phyloP scores from a whole-genome alignment of 2,888 invertebrate genomes.

The Drosophila helvetica region DNA sequence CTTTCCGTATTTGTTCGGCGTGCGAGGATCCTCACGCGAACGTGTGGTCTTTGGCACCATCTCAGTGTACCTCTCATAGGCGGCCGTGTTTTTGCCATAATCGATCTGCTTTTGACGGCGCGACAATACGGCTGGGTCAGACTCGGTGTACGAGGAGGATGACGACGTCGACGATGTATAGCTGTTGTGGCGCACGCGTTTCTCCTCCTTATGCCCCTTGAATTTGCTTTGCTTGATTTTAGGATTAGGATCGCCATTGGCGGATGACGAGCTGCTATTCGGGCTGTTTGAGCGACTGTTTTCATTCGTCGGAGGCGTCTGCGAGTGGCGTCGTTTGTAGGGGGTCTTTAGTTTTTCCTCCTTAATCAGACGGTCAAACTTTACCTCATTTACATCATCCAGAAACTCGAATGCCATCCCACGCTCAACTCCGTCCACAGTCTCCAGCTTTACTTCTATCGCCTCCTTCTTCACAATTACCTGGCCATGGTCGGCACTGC shows the following conservation, averaged over 20 bases:
- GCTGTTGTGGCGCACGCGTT: slow-evolving; percentile 80
- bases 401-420: slow-evolving; percentile 76
- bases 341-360: slow-evolving; percentile 83
- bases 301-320: slow-evolving; percentile 76
- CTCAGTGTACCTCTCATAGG: slow-evolving; percentile 90
- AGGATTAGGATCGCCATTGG: slow-evolving; percentile 30
- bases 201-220: slow-evolving; percentile 71
- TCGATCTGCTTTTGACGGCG: slow-evolving; percentile 97
- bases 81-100: slow-evolving; percentile 96
- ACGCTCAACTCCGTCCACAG: slow-evolving; percentile 44
- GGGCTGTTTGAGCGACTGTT: slow-evolving; percentile 81
- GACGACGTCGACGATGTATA: slow-evolving; percentile 79
- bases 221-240: slow-evolving; percentile 9
- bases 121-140: slow-evolving; percentile 88
- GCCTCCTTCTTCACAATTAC: slow-evolving; percentile 14
- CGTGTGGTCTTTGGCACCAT: slow-evolving; percentile 88
- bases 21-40: slow-evolving; percentile 90
- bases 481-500: slow-evolving; percentile 10
- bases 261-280: slow-evolving; percentile 59
- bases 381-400: slow-evolving; percentile 82
- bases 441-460: slow-evolving; percentile 46
- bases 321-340: slow-evolving; percentile 82
- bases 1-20: slow-evolving; percentile 94
- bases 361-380: slow-evolving; percentile 82
- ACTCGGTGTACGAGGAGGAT: slow-evolving; percentile 85